phyloP scores from a whole-genome alignment of 2,113 vertebrate genomes.

The Epinephelus cyanopodus region DNA sequence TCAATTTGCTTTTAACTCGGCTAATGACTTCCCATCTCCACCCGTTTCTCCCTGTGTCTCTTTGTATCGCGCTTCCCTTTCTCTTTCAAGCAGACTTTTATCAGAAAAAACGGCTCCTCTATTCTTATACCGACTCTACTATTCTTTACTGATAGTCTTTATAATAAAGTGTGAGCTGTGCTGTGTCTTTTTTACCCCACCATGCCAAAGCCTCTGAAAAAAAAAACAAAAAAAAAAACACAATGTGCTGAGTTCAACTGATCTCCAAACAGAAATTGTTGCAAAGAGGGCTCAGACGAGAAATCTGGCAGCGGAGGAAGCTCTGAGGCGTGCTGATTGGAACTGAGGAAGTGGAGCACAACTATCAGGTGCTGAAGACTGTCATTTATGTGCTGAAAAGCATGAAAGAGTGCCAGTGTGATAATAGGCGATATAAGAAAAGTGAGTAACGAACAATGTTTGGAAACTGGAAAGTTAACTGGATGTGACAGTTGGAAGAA shows the following conservation, averaged over 20 bases:
- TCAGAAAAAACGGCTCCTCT: constrained; percentile 20
- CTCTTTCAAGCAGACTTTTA: constrained; percentile 50
- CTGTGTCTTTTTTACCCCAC: constrained; percentile 5
- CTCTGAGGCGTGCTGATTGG: constrained; percentile 22
- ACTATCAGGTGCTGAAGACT: constrained; percentile 21
- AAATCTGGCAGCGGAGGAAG: neutral
- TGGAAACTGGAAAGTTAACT: neutral
- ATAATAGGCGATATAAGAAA: neutral
- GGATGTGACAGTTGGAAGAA: neutral
- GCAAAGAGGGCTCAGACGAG: constrained; percentile 26
- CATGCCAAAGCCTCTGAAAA: constrained; percentile 13
- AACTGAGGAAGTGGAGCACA: neutral
- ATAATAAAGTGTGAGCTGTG: constrained; percentile 21
- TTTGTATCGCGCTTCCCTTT: neutral
- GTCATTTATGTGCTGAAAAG: constrained; percentile 1
- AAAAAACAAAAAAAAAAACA: constrained; percentile 30
- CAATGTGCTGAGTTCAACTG: constrained; percentile 31
- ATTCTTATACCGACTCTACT: constrained; percentile 8
- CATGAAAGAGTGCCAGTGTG: neutral
- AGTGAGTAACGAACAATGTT: neutral
- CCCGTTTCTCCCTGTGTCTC: neutral
- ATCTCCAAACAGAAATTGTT: constrained; percentile 23
- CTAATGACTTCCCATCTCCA: constrained; percentile 54
- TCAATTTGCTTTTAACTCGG: constrained; percentile 65
- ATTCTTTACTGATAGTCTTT: constrained; percentile 10